Evolutionary conservation across 2,113 vertebrate genomes (phyloP), one percentile per base, ranked within the genome.

Genomic region (Cavia aperea): DNA sequence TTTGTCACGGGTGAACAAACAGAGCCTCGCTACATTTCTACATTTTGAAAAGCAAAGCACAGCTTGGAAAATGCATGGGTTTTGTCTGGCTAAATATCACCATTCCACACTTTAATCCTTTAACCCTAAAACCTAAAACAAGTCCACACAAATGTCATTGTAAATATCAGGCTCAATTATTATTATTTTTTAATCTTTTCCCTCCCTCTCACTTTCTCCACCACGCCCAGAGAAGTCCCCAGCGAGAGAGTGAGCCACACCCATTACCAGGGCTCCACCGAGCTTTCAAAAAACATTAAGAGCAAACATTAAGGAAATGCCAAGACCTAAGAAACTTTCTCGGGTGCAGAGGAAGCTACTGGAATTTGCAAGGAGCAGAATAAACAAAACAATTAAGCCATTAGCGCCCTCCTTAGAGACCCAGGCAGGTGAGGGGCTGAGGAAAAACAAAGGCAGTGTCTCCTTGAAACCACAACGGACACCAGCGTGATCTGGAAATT

Each of bases 311-410:
- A 60, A 94, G 83, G 78, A 89, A 95, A 92, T n/a, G 82, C 58
- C 88, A 60, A 83, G 39, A 66, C 81, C 15, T 36, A 29, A 89
- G 19, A n/a, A 78, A 92, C 86, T 29, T 81, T 93, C 68, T 73
- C 84, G 75, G 0, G 68, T 84, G 81, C 88, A 95, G 94, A 85
- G 18, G 58, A 95, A 85, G 65, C 65, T 49, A 39, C 83, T 16
- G 56, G 91, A 93, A 96, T 94, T 83, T 63, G 43, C 63, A 10
- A 58, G 29, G 23, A 81, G 79, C 75, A 90, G 83, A 90, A 95
- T 68, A 93, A 95, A 94, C 94, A 95, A 93, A 95, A 87, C 92
- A 92, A 93, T 95, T 89, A 96, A 87, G 65, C 81, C 18, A 85
- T 94, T 92, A 94, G 91, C 72, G 43, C 2, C 83, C 92, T 93